These are phyloP conservation scores for Pristiophorus japonicus DNA, from an alignment of 2,113 vertebrate genomes.

Conservation along the genomic window DNA sequence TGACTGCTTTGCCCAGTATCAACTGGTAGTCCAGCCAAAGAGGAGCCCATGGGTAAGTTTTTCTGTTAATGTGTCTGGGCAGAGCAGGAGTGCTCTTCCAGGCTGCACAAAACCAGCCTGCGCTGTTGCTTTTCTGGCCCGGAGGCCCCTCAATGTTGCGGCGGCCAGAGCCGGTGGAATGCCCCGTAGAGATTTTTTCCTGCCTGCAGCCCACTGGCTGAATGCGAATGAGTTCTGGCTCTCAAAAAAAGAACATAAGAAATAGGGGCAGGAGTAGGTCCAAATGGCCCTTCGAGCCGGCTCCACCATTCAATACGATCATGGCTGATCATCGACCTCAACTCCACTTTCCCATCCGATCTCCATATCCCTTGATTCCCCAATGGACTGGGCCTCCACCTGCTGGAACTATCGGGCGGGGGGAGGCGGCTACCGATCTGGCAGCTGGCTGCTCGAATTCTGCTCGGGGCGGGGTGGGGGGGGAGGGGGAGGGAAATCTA, in stretches of 20 bases:
- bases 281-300: too few species aligned
- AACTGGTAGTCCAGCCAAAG: not conserved
- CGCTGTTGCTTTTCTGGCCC: not conserved
- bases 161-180: not conserved
- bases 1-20: not conserved
- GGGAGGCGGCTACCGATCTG: not conserved
- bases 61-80: not conserved
- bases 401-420: not conserved
- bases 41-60: not conserved
- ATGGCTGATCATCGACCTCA: too few species aligned
- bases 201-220: not conserved
- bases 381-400: not conserved
- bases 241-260: too few species aligned
- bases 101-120: not conserved
- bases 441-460: not conserved
- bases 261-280: too few species aligned
- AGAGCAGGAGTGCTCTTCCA: not conserved
- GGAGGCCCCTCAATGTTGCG: not conserved
- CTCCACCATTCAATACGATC: too few species aligned
- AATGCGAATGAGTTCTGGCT: not conserved
- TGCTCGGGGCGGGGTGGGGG: too few species aligned
- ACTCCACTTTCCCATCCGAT: too few species aligned
- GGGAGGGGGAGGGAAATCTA: not conserved
- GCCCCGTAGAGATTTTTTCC: not conserved
- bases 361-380: too few species aligned